Base-by-base conservation (phyloP, 2,888 invertebrate species). In the Brachyopa scutellaris region DNA sequence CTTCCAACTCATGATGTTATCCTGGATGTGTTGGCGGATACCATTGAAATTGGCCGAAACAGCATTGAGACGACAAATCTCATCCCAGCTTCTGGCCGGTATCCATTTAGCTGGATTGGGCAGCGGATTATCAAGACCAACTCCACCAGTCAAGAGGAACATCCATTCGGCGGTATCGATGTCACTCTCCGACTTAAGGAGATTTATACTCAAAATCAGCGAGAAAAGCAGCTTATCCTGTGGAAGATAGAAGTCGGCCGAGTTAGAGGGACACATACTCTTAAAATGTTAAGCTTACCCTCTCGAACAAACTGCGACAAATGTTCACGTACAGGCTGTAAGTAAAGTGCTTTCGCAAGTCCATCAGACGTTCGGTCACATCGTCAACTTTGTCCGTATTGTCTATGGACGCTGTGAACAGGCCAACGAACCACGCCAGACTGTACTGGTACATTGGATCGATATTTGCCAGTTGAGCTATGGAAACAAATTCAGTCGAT, bases 361-460 rank as follows among this genome's bases (percentile, higher is more conserved):
- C 95, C 33, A 91, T 90, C 31, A 98, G 91, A 53, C 98, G 93
- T 84, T 93, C 92, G 0, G 92, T 91, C 8, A 98, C 94, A 84
- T 95, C 94, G 84, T 97, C 97, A n/a, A 94, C 94, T 86, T 94
- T 94, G 86, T 96, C 95, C 0, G 96, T 96, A 85, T 95, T 95
- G 85, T 97, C 97, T 76, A 98, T 98, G 15, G 97, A 94, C 49
- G 94, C 92, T 85, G 95, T 94, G 89, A 96, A 99, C 23, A 98
- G 92, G 85, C 95, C 95, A 87, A 98, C 96, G 89, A 97, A 98
- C 98, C 98, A 99, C 1, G 93, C 93, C 86, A 99, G 91, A 0
- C 98, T 98, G 90, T 98, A 99, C 89, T 98, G 98, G 90, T 99
- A 99, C 98, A 98, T 98, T 1, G 98, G 97, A 91, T 99, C 98